Evolutionary conservation across 2,113 vertebrate species (phyloP).

Genomic region (Hippocampus mohnikei): DNA sequence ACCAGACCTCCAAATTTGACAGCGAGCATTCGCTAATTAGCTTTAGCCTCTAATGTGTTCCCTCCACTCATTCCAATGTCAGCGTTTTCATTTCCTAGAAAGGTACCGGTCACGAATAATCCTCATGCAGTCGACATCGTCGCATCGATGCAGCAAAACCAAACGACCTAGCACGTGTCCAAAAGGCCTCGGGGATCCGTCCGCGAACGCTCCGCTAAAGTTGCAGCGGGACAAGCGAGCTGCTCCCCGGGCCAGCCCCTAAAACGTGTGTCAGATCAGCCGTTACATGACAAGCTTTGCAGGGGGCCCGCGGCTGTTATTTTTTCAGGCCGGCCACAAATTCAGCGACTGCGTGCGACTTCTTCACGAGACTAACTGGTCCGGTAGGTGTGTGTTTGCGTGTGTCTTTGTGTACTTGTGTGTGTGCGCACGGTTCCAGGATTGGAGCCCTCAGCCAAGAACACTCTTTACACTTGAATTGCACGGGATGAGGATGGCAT

Average conservation of each 20-base stretch:
- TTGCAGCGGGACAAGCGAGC: background rate
- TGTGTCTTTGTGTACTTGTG: constrained; percentile 16
- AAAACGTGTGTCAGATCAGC: constrained; percentile 21
- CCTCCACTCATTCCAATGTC: background rate
- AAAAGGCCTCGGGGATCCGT: constrained; percentile 17
- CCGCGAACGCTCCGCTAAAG: background rate
- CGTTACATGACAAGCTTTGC: constrained; percentile 33
- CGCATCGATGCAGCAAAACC: background rate
- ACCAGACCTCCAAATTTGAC: background rate
- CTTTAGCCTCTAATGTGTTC: background rate
- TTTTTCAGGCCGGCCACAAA: constrained; percentile 66
- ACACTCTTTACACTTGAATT: constrained; percentile 39
- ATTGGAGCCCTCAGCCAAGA: constrained; percentile 10
- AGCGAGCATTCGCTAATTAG: background rate
- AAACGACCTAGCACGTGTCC: constrained; percentile 1
- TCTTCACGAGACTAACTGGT: constrained; percentile 44
- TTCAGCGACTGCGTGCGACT: constrained; percentile 72
- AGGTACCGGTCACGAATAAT: background rate
- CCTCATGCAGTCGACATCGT: background rate
- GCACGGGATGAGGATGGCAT: constrained; percentile 44
- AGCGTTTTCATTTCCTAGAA: constrained; percentile 9
- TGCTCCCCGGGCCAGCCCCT: constrained; percentile 28
- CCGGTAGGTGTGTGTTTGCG: constrained; percentile 14
- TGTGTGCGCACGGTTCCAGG: constrained; percentile 7
- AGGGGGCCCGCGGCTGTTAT: constrained; percentile 42